Conservation (phyloP, 2,113 vertebrate genomes). For the Paradoxurus hermaphroditus region DNA sequence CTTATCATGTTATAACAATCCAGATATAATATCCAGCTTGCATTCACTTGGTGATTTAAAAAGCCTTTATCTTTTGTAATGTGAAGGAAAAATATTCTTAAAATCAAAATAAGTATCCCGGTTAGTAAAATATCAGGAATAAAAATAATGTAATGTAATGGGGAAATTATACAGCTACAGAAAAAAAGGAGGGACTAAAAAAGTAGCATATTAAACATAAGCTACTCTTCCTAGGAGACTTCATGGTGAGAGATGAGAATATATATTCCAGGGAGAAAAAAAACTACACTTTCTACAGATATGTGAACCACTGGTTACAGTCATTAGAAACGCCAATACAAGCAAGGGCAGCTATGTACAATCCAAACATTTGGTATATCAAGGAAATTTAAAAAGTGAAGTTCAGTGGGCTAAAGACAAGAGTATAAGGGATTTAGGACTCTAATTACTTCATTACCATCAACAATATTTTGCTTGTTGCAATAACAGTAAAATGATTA, state of each 20-base stretch:
- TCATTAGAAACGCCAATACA: not conserved
- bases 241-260: not conserved
- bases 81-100: constrained; percentile 4
- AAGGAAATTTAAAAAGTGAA: not conserved
- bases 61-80: not conserved
- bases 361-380: not conserved
- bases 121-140: not conserved
- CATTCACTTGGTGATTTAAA: not conserved
- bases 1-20: not conserved
- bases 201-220: not conserved
- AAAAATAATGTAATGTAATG: not conserved
- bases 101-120: not conserved
- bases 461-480: not conserved
- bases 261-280: not conserved
- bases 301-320: not conserved
- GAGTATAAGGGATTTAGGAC: not conserved
- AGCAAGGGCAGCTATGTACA: not conserved
- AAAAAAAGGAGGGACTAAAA: not conserved
- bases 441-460: constrained; percentile 18
- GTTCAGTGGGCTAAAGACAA: not conserved
- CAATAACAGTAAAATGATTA: not conserved
- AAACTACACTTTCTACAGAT: not conserved
- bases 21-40: not conserved
- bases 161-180: not conserved
- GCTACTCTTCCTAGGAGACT: not conserved